Conservation (phyloP, 2,797 vertebrate species). For the Pseudopleuronectes americanus region DNA sequence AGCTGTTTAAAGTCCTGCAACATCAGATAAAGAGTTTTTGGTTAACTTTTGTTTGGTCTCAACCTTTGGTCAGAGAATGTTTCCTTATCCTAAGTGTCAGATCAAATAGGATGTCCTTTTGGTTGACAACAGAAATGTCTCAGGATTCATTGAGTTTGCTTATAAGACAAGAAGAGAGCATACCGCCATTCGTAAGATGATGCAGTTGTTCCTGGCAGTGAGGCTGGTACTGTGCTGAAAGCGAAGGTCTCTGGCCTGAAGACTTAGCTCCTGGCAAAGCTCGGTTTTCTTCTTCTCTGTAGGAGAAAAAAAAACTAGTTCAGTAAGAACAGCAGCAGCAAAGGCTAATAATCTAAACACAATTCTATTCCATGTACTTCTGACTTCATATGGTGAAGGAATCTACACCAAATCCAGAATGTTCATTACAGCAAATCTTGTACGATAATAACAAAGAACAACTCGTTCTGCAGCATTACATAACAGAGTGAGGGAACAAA, state of each 20-base stretch:
- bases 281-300: conserved; percentile 97
- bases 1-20: background rate
- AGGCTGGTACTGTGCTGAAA: conserved; percentile 95
- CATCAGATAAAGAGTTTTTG: too few relatives aligned
- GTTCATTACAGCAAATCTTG: background rate
- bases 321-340: background rate
- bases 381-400: background rate
- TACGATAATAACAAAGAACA: too few relatives aligned
- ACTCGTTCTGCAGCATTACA: too few relatives aligned
- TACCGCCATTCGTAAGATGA: conserved; percentile 97
- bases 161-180: background rate
- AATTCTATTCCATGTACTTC: background rate
- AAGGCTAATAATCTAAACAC: background rate
- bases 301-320: background rate
- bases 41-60: too few relatives aligned
- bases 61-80: background rate
- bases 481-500: too few relatives aligned
- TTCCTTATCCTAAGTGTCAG: background rate
- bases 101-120: fast-evolving
- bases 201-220: conserved; percentile 91
- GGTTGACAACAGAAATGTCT: background rate
- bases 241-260: conserved; percentile 95
- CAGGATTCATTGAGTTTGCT: background rate
- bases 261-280: conserved; percentile 93
- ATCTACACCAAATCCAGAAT: too few relatives aligned